phyloP scores from a whole-genome alignment of 2,113 vertebrate species.

The Bubo scandiacus region DNA sequence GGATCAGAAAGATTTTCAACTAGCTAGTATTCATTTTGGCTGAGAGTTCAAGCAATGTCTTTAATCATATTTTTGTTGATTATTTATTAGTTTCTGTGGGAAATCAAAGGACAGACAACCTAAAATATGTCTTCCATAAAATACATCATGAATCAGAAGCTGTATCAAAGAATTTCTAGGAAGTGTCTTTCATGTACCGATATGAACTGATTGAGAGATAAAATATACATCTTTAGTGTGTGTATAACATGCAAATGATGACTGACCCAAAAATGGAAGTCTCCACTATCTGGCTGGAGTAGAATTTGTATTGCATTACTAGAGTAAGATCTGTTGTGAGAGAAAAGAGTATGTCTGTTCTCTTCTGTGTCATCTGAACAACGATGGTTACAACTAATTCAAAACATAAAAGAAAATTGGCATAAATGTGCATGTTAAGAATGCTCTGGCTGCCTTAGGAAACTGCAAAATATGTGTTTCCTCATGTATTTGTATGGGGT shows the following conservation, averaged over 20 bases:
- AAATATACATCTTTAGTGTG: conserved; percentile 76
- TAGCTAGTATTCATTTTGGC: conserved; percentile 61
- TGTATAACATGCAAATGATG: conserved; percentile 79
- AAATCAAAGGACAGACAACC: conserved; percentile 75
- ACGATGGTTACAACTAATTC: background rate
- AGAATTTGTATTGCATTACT: background rate
- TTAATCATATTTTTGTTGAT: conserved; percentile 85
- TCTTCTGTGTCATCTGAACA: background rate
- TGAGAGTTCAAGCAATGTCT: conserved; percentile 72
- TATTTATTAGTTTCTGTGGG: conserved; percentile 81
- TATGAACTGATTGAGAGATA: conserved; percentile 68
- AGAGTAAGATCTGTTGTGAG: background rate
- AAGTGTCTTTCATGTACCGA: conserved; percentile 66
- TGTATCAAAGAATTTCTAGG: conserved; percentile 66
- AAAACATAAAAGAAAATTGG: background rate
- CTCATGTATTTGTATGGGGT: background rate
- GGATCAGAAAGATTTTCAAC: conserved; percentile 77
- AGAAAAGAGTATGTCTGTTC: background rate
- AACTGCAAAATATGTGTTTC: background rate
- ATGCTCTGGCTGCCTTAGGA: background rate
- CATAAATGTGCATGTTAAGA: background rate
- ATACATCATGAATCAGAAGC: conserved; percentile 70
- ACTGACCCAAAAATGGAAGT: conserved; percentile 73
- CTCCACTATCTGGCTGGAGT: conserved; percentile 7
- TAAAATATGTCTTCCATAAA: conserved; percentile 73